These are phyloP conservation scores for Eucera pruinosa DNA, from an alignment of 2,888 invertebrate genomes.

Conservation along the genomic window DNA sequence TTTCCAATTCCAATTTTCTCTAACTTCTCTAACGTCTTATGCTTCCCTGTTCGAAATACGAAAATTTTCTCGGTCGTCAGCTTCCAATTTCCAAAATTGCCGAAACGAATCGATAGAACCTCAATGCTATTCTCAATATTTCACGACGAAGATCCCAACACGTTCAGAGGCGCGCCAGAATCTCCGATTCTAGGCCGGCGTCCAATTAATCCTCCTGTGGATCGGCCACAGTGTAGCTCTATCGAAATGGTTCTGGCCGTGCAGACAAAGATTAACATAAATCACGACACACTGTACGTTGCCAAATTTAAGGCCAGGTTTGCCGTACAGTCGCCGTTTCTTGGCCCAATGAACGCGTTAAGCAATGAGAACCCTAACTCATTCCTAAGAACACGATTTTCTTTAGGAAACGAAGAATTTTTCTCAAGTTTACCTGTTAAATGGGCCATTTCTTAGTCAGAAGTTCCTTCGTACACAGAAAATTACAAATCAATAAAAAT, in stretches of 20 bases:
- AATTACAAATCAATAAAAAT: too few species aligned
- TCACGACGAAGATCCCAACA: background rate
- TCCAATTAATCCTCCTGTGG: conserved; percentile 27
- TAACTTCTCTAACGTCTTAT: too few species aligned
- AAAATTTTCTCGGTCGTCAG: too few species aligned
- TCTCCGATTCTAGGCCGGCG: conserved; percentile 3
- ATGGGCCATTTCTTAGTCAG: too few species aligned
- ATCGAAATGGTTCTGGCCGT: conserved; percentile 17
- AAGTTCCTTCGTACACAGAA: too few species aligned
- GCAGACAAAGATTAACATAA: conserved; percentile 32
- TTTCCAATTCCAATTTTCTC: too few species aligned
- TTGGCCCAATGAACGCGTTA: background rate
- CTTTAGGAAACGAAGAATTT: too few species aligned
- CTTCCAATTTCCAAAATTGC: too few species aligned
- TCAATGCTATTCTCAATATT: conserved; percentile 4
- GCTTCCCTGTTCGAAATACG: too few species aligned
- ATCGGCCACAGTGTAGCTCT: conserved; percentile 26
- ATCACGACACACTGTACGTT: conserved; percentile 27
- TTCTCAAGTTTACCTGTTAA: too few species aligned
- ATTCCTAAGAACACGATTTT: too few species aligned
- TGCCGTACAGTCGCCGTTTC: background rate
- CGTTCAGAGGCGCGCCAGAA: background rate
- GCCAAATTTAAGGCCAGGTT: conserved; percentile 27
- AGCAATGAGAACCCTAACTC: background rate
- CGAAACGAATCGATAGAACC: background rate